These are phyloP conservation scores for Ceratosolen solmsi DNA, from an alignment of 1,140 invertebrate genomes.

Conservation along the genomic window DNA sequence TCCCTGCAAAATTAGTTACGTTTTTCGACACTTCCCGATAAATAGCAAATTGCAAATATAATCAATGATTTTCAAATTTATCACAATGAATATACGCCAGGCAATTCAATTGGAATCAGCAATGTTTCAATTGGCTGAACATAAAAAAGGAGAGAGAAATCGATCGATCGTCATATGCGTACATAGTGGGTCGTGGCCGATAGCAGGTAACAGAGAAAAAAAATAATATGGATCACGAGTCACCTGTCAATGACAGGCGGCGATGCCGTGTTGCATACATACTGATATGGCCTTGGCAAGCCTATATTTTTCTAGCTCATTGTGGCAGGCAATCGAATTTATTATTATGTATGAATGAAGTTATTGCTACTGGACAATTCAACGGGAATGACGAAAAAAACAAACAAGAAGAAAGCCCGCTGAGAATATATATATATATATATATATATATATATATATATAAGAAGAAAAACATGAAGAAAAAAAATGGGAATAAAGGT, in stretches of 20 bases:
- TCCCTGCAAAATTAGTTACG: not conserved
- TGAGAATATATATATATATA: no score
- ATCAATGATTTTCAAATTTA: conserved; percentile 45
- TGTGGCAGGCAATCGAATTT: conserved; percentile 44
- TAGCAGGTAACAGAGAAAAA: conserved; percentile 11
- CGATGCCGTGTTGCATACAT: not conserved
- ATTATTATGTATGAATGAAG: conserved; percentile 32
- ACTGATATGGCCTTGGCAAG: conserved; percentile 12
- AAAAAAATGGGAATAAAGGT: conserved; percentile 37
- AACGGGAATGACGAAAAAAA: conserved; percentile 21
- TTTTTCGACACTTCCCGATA: conserved; percentile 3
- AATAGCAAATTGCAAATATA: conserved; percentile 31
- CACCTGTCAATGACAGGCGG: conserved; percentile 45
- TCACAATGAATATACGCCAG: conserved; percentile 27
- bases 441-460: no score
- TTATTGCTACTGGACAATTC: conserved; percentile 36
- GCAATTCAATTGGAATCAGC: conserved; percentile 43
- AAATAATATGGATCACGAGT: conserved; percentile 27
- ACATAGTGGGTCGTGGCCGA: conserved; percentile 30
- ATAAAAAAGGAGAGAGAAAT: conserved; percentile 38
- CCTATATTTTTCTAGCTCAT: conserved; percentile 42
- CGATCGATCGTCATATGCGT: conserved; percentile 35
- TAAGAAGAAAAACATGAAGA: conserved; percentile 39
- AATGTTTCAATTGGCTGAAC: conserved; percentile 43
- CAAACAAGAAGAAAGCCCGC: conserved; percentile 31